Base-by-base conservation (phyloP, 2,888 invertebrate species). In the Tyria jacobaeae region DNA sequence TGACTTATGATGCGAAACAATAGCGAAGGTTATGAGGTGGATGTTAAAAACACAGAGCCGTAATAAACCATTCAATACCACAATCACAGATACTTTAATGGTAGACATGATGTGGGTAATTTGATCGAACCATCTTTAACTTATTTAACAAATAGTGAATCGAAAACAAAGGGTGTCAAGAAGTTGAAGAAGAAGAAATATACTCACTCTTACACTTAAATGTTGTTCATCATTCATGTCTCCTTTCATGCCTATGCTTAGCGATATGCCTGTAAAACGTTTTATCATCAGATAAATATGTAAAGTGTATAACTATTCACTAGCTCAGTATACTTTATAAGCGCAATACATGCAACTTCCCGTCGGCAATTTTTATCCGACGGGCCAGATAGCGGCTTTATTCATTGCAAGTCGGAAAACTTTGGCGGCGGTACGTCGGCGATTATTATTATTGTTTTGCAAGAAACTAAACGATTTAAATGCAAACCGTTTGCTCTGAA, bases 161-260 rank as follows among this genome's bases (percentile, higher is more conserved):
- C n/a, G 10, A 39, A 39, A 6, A 39, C 15, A 15, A 4, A 39
- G 14, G 5, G 12, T 10, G 5, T 39, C 15, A 4, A 39, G 35
- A n/a, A 7, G 17, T 17, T 37, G n/a, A 6, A 37, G n/a, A 35
- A 0, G 1, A 15, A n/a, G 15, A 3, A n/a, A 12, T 25, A 31
- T 15, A 54, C 84, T 84, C 73, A 89, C 87, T 66, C 79, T 78
- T 39, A 79, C 78, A 72, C 81, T 81, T 71, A 47, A 56, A 10
- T 80, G 62, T 17, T 68, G 61, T 17, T 78, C 84, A 34, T 84
- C 83, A 60, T 75, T 79, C 65, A 65, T 75, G 6, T 77, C 78
- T 24, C 82, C 84, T 44, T 79, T 86, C 76, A 88, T 80, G 34
- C 88, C 91, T 34, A 91, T 78, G 61, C 89, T 89, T 60, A 93